Percentiles rank a stretch among this genome's conserved stretches.
Evolutionary conservation across 2,113 vertebrate species (phyloP).

Genomic region (Notiomystis cincta): DNA sequence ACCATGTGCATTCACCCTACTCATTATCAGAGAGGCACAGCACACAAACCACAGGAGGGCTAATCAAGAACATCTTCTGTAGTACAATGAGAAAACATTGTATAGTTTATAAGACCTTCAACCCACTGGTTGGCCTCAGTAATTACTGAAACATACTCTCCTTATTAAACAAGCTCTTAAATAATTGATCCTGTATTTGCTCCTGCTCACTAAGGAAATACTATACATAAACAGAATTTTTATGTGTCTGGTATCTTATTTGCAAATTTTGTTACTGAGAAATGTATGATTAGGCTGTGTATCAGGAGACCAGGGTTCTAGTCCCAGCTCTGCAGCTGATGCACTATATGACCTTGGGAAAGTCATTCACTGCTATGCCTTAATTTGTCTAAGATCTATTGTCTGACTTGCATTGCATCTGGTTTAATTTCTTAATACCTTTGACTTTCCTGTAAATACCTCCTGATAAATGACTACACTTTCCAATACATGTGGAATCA

Average conservation of each 20-base stretch:
- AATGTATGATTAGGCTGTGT: conserved; percentile 16
- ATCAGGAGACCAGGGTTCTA: neutral
- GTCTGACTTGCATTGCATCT: neutral
- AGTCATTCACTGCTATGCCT: neutral
- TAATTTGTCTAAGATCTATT: neutral
- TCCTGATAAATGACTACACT: neutral
- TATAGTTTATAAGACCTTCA: conserved; percentile 52
- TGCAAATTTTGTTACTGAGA: conserved; percentile 36
- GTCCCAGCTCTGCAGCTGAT: neutral
- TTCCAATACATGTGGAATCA: neutral
- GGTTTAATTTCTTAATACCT: neutral
- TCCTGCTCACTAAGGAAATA: conserved; percentile 26
- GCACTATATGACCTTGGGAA: neutral
- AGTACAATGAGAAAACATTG: neutral
- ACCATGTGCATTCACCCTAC: neutral
- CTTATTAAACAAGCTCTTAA: conserved; percentile 44
- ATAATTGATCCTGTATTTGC: conserved; percentile 45
- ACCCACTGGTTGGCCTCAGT: conserved; percentile 22
- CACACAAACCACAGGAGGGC: conserved; percentile 16
- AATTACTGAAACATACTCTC: conserved; percentile 57
- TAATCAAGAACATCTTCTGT: conserved; percentile 31
- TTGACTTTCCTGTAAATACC: neutral
- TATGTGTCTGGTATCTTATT: conserved; percentile 44
- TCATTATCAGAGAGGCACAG: neutral
- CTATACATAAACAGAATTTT: conserved; percentile 36